Conservation (phyloP, 2,113 vertebrate species). For the Lasiurus cinereus region DNA sequence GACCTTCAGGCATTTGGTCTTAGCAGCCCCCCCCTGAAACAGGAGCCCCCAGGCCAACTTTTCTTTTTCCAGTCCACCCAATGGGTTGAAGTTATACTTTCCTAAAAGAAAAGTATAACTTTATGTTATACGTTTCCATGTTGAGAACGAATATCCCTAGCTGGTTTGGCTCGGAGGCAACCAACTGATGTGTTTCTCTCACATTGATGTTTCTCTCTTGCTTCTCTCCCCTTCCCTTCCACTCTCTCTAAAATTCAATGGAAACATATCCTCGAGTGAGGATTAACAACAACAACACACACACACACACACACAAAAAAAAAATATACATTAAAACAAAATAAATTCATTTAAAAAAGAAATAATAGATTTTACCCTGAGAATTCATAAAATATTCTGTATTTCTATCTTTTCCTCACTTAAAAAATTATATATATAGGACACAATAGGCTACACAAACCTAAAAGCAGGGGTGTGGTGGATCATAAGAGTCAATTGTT, state of each 20-base stretch:
- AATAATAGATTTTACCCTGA: not conserved
- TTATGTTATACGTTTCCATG: not conserved
- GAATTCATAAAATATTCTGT: not conserved
- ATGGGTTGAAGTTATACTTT: not conserved
- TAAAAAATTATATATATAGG: not conserved
- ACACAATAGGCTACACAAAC: not conserved
- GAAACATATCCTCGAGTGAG: no score
- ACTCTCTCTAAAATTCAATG: no score
- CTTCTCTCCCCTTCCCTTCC: no score
- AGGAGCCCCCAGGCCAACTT: accelerated
- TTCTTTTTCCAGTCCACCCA: not conserved
- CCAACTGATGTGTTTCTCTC: no score
- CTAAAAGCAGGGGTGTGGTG: not conserved
- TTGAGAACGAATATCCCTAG: not conserved
- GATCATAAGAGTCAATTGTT: not conserved
- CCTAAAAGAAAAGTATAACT: not conserved
- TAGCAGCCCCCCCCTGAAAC: not conserved
- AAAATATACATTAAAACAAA: no score
- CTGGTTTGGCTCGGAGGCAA: no score
- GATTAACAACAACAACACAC: no score
- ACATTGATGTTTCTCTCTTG: no score
- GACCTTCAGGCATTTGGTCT: accelerated
- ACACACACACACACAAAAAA: no score
- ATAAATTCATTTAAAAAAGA: not conserved
- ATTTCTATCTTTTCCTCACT: not conserved